Evolutionary conservation across 1,140 invertebrate genomes (phyloP).

Genomic region (Eriocheir sinensis): DNA sequence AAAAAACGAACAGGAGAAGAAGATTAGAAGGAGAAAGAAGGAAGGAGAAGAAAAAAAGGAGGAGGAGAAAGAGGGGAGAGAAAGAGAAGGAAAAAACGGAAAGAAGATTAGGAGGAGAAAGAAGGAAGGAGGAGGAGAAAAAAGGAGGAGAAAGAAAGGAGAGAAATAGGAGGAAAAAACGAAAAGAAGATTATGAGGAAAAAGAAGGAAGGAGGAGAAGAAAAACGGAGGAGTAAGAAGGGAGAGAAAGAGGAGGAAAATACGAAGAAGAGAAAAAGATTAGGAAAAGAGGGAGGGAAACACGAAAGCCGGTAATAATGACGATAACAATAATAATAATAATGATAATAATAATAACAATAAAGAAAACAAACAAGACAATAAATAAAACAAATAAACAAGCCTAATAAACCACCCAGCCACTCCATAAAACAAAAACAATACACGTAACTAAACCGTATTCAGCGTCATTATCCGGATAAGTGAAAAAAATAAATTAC

Average conservation of each 20-base stretch:
- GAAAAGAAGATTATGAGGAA: not conserved
- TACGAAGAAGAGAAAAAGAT: not conserved
- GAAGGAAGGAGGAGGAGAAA: not conserved
- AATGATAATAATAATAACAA: no score
- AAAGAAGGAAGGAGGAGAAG: not conserved
- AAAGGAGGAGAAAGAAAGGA: not conserved
- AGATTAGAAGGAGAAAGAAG: not conserved
- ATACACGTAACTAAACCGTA: not conserved
- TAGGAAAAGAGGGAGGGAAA: not conserved
- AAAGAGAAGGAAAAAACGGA: no score
- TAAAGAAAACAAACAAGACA: no score
- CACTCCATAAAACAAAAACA: no score
- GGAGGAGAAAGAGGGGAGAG: no score
- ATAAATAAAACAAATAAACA: no score
- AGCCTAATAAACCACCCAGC: no score
- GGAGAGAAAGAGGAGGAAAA: constrained; percentile 14
- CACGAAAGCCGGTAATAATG: no score
- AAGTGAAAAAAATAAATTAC: not conserved
- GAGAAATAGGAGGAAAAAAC: not conserved
- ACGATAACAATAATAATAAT: no score
- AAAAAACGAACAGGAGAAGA: not conserved
- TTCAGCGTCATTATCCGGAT: constrained; percentile 48
- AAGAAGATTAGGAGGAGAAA: no score
- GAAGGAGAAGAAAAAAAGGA: no score
- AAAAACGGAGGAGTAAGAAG: not conserved